Percentiles rank a stretch among this genome's conserved stretches.
phyloP scores from a whole-genome alignment of 1,140 invertebrate species.

The Trachymyrmex septentrionalis region DNA sequence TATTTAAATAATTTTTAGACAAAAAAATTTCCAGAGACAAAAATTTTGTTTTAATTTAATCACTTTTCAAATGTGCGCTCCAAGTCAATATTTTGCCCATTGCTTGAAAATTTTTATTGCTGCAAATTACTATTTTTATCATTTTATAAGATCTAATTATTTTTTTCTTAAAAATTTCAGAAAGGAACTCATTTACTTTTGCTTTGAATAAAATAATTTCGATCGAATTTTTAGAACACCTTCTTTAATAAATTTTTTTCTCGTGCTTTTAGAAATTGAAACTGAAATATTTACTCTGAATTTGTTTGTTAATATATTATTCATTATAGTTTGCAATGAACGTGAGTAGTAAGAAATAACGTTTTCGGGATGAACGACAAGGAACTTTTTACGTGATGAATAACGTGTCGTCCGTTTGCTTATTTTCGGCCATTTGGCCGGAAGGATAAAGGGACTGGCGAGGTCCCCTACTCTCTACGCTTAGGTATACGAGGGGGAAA shows the following conservation, averaged over 20 bases:
- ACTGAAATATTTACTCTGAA: background rate
- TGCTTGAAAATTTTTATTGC: background rate
- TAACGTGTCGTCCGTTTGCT: conserved; percentile 62
- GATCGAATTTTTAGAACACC: background rate
- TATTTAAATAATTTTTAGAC: background rate
- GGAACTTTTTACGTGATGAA: conserved; percentile 52
- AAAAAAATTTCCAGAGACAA: background rate
- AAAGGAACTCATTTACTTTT: background rate
- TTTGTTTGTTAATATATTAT: background rate
- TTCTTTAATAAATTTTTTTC: background rate
- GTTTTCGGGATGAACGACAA: background rate
- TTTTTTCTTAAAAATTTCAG: background rate
- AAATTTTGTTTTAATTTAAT: background rate
- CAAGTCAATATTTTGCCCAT: background rate
- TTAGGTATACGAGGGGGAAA: conserved; percentile 75
- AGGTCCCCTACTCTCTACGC: conserved; percentile 74
- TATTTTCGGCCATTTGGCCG: conserved; percentile 80
- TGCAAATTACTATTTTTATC: background rate
- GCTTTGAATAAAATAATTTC: background rate
- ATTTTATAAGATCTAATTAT: background rate
- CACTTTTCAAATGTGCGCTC: background rate
- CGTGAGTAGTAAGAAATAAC: background rate
- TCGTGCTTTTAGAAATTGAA: background rate
- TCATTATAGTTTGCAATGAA: background rate
- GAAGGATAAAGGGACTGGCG: conserved; percentile 77